These are phyloP conservation scores for Tinea semifulvella DNA, from an alignment of 2,888 invertebrate genomes.

Conservation along the genomic window DNA sequence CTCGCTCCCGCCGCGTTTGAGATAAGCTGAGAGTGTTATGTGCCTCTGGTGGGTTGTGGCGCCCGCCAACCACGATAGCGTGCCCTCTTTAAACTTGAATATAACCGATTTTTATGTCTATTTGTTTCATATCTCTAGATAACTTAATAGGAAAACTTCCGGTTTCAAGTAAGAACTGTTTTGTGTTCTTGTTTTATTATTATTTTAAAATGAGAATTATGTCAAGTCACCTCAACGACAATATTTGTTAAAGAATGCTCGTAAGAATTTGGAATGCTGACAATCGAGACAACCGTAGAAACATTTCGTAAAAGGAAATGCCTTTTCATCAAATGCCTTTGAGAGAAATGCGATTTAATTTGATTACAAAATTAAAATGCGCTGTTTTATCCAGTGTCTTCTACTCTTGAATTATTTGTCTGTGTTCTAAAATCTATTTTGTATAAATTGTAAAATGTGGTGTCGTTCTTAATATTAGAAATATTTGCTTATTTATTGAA, in stretches of 20 bases:
- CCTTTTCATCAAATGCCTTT: slow-evolving; percentile 9
- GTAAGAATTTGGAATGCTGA: slow-evolving; percentile 7
- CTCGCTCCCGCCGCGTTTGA: slow-evolving; percentile 29
- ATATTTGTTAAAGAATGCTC: too few relatives aligned
- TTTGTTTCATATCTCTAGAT: slow-evolving; percentile 20
- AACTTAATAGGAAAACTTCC: slow-evolving; percentile 32
- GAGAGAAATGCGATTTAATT: slow-evolving; percentile 7
- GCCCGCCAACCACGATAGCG: slow-evolving; percentile 27
- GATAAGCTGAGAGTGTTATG: slow-evolving; percentile 51
- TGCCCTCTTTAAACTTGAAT: slow-evolving; percentile 16
- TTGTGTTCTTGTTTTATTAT: slow-evolving; percentile 24
- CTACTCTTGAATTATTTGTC: too few relatives aligned
- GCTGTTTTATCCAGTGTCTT: too few relatives aligned
- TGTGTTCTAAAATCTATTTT: background rate
- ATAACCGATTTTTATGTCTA: slow-evolving; percentile 10
- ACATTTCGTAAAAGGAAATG: slow-evolving; percentile 6
- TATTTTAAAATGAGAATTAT: background rate
- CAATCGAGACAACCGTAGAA: slow-evolving; percentile 6
- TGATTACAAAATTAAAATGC: slow-evolving; percentile 4
- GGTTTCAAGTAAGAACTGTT: slow-evolving; percentile 28
- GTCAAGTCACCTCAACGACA: too few relatives aligned
- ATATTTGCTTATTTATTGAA: background rate
- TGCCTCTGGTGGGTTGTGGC: slow-evolving; percentile 40
- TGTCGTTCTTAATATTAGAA: background rate
- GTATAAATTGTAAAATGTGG: background rate